phyloP scores from a whole-genome alignment of 2,797 vertebrate species.

The Setipinna tenuifilis region DNA sequence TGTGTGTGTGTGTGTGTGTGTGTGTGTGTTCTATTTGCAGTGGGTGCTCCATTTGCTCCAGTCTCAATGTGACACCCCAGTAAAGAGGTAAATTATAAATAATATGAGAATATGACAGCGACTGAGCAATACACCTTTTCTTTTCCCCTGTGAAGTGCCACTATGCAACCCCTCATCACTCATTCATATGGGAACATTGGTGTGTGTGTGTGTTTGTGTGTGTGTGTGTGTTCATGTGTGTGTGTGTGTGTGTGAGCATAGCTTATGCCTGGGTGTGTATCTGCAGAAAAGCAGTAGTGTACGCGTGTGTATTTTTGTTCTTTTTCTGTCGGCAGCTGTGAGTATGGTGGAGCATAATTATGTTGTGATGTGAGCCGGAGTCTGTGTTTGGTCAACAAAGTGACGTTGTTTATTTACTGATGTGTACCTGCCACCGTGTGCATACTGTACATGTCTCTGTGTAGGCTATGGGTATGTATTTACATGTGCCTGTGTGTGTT shows the following conservation, averaged over 20 bases:
- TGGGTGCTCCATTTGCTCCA: background rate
- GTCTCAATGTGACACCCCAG: background rate
- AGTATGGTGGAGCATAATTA: background rate
- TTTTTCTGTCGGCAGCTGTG: background rate
- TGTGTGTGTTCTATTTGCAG: background rate
- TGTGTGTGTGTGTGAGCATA: no score
- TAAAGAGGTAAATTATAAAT: conserved; percentile 13
- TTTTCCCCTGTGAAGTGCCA: background rate
- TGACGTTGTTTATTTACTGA: background rate
- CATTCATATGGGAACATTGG: background rate
- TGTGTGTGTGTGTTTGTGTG: background rate
- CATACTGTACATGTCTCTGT: background rate
- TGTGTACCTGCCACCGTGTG: background rate
- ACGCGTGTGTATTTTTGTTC: background rate
- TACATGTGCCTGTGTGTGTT: background rate
- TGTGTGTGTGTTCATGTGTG: background rate
- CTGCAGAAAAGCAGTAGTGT: background rate
- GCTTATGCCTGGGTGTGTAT: background rate
- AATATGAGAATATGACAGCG: background rate
- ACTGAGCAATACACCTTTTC: conserved; percentile 16
- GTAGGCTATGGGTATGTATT: background rate
- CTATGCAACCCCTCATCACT: background rate
- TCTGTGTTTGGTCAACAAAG: background rate
- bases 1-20: conserved; percentile 14
- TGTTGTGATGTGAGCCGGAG: background rate